phyloP scores from a whole-genome alignment of 1,140 invertebrate genomes.

The Oedothorax gibbosus region DNA sequence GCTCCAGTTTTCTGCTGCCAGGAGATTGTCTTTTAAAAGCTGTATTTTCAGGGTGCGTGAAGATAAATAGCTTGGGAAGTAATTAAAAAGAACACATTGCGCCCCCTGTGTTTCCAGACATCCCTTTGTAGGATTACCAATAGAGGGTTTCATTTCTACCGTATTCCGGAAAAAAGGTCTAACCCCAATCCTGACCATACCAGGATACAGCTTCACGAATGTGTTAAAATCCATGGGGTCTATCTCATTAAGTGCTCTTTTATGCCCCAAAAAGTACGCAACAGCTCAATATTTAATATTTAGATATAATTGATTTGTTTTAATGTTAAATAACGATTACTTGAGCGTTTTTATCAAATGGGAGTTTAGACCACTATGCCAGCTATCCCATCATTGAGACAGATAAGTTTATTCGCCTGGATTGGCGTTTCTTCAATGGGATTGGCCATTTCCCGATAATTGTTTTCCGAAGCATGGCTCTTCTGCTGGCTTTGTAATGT shows the following conservation, averaged over 20 bases:
- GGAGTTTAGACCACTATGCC: no score
- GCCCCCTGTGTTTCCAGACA: background rate
- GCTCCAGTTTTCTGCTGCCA: conserved; percentile 6
- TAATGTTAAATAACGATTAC: no score
- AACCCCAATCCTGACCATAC: no score
- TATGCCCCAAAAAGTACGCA: background rate
- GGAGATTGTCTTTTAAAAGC: conserved; percentile 50
- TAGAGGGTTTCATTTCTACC: no score
- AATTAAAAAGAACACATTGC: conserved; percentile 59
- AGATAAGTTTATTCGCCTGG: conserved; percentile 32
- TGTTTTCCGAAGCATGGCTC: conserved; percentile 54
- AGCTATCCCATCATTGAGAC: no score
- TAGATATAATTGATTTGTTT: conserved; percentile 15
- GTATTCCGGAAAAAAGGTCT: no score
- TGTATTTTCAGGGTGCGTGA: conserved; percentile 54
- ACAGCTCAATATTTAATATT: conserved; percentile 5
- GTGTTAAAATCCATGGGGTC: no score
- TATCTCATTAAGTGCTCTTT: background rate
- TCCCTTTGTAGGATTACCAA: no score
- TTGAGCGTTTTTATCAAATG: no score
- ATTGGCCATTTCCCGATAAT: conserved; percentile 45
- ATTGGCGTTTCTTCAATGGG: conserved; percentile 5
- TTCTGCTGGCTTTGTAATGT: conserved; percentile 36
- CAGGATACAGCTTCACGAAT: no score
- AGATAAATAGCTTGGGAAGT: conserved; percentile 51